Conservation (phyloP, 2,888 invertebrate species). For the Harpalus rubripes region DNA sequence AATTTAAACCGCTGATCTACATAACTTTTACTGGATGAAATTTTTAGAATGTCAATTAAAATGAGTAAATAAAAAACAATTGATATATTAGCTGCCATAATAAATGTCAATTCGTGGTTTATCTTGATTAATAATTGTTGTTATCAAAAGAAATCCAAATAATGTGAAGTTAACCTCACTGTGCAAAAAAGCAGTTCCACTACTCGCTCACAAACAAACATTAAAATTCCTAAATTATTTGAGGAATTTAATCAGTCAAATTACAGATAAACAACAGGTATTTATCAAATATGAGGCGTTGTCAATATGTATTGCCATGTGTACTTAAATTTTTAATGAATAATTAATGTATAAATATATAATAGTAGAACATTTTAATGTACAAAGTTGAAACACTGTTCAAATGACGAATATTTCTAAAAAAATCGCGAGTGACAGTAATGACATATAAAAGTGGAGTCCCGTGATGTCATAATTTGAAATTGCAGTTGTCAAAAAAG, state of each 20-base stretch:
- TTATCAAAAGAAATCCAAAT: slow-evolving; percentile 22
- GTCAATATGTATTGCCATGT: neutral
- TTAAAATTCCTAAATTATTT: slow-evolving; percentile 33
- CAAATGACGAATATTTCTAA: slow-evolving; percentile 49
- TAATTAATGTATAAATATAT: slow-evolving; percentile 23
- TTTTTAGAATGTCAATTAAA: slow-evolving; percentile 37
- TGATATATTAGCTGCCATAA: neutral
- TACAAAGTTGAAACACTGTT: slow-evolving; percentile 16
- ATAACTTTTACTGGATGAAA: slow-evolving; percentile 17
- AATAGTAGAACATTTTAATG: slow-evolving; percentile 15
- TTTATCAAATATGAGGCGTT: neutral
- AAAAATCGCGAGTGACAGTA: slow-evolving; percentile 57
- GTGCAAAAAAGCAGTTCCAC: slow-evolving; percentile 28
- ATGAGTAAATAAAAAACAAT: slow-evolving; percentile 33
- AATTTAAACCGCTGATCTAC: slow-evolving; percentile 21
- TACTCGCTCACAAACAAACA: neutral
- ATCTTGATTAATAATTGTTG: slow-evolving; percentile 13
- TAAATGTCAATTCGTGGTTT: neutral
- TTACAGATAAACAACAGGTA: neutral
- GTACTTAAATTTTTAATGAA: neutral
- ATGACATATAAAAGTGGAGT: slow-evolving; percentile 54
- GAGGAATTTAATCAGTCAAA: neutral
- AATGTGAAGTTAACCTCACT: slow-evolving; percentile 50
- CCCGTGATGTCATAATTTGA: slow-evolving; percentile 60
- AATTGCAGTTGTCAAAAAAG: slow-evolving; percentile 42